Conservation (phyloP, 2,888 invertebrate species). For the Molanna angustata region DNA sequence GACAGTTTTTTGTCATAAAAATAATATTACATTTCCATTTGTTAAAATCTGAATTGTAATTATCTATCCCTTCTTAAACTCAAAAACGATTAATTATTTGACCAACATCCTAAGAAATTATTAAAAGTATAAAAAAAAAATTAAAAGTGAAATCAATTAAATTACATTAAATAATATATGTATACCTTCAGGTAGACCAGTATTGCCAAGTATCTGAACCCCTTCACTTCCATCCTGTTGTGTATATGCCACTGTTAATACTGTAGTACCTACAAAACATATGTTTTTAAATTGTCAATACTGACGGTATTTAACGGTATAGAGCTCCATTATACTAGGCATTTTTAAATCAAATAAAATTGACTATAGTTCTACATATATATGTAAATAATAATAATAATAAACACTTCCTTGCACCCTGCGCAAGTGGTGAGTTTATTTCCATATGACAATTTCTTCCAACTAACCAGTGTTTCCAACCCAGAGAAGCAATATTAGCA, state of each 20-base stretch:
- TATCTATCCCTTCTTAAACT: too few relatives aligned
- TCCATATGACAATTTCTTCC: too few relatives aligned
- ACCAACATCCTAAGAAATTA: too few relatives aligned
- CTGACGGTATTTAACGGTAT: not conserved
- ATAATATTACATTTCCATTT: too few relatives aligned
- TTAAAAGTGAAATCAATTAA: too few relatives aligned
- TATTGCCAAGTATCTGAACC: constrained; percentile 57
- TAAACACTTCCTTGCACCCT: too few relatives aligned
- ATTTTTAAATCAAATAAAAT: not conserved
- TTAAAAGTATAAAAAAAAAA: not conserved
- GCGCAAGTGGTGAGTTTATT: too few relatives aligned
- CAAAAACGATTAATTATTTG: too few relatives aligned
- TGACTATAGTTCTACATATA: not conserved
- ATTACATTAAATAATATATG: constrained; percentile 16
- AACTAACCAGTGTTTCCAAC: too few relatives aligned
- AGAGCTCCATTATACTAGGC: not conserved
- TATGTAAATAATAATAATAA: not conserved
- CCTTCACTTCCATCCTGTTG: constrained; percentile 58
- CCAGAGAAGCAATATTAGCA: too few relatives aligned
- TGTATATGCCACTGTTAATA: constrained; percentile 73
- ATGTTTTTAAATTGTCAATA: not conserved
- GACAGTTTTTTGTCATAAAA: too few relatives aligned
- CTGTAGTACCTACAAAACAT: constrained; percentile 53
- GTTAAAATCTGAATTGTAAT: too few relatives aligned
- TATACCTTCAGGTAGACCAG: constrained; percentile 50